Evolutionary conservation across 2,888 invertebrate genomes (phyloP).

Genomic region (Serripes groenlandicus): DNA sequence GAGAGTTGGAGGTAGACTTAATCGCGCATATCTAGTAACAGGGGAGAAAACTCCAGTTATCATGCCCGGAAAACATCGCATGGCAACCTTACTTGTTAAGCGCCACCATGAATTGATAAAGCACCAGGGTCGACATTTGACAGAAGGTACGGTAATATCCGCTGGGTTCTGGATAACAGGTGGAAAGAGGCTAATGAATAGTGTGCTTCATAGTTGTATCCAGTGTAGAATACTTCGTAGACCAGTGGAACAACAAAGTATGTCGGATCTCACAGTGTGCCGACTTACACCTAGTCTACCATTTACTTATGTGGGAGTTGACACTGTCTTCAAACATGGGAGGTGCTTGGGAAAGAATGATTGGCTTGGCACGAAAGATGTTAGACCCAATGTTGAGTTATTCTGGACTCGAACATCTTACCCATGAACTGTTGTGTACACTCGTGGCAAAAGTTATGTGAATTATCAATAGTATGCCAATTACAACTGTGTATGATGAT

Average conservation of each 20-base stretch:
- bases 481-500: background rate
- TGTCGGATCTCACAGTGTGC: background rate
- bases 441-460: background rate
- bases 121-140: constrained; percentile 58
- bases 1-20: constrained; percentile 34
- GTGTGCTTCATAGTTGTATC: background rate
- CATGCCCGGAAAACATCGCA: constrained; percentile 36
- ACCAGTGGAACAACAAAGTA: background rate
- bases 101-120: constrained; percentile 46
- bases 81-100: constrained; percentile 41
- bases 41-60: constrained; percentile 24
- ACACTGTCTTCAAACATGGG: background rate
- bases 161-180: constrained; percentile 16
- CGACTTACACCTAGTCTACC: background rate
- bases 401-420: background rate
- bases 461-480: background rate
- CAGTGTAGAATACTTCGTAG: background rate
- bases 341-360: background rate
- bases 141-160: constrained; percentile 36
- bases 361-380: background rate
- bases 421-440: background rate
- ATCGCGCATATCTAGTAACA: background rate
- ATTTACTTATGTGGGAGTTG: background rate
- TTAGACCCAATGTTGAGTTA: background rate
- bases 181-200: background rate